Evolutionary conservation across 2,888 invertebrate species (phyloP), one percentile per base, ranked within the genome.

Genomic region (Macaria liturata): DNA sequence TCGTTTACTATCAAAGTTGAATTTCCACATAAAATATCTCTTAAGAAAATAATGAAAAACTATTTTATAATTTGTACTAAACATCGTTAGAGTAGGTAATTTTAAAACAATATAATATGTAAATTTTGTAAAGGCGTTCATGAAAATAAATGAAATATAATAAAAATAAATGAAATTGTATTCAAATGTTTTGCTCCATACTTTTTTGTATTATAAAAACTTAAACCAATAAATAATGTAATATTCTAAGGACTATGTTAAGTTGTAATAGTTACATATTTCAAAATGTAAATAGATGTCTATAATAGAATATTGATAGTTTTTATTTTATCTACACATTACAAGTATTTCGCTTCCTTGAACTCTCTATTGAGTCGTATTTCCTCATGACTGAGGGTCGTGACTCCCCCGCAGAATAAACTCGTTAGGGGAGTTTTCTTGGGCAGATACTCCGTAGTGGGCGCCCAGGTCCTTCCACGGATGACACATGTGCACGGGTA

Each of bases 101-200:
- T 31, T 49, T 48, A 50, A 51, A 49, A 56, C 48, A 59, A 20
- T 54, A 61, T 65, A 66, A 52, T 57, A 78, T 88, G 86, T 88
- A 88, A 78, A 88, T 89, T 88, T 89, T 90, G 89, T 89, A 88
- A 83, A 86, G 78, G 71, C 70, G 69, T 69, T 58, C 42, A 57
- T 57, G 46, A 59, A 50, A 66, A 69, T 70, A 70, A 34, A 62
- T 66, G 64, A 42, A 8, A 9, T 4, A 3, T 20, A 20, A 57
- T 57, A 49, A 59, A 50, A 66, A 69, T 70, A 70, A 34, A 63
- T 66, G 64, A 42, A 8, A 9, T 4, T 42, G 42, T 58, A 62
- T 55, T 49, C 31, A 31, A 56, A 54, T 57, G 70, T 44, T 47
- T 52, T 55, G 69, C 65, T 65, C 59, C 58, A 71, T 76, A 78